These are phyloP conservation scores for Hermodice carunculata DNA, from an alignment of 2,888 invertebrate genomes.

Conservation along the genomic window DNA sequence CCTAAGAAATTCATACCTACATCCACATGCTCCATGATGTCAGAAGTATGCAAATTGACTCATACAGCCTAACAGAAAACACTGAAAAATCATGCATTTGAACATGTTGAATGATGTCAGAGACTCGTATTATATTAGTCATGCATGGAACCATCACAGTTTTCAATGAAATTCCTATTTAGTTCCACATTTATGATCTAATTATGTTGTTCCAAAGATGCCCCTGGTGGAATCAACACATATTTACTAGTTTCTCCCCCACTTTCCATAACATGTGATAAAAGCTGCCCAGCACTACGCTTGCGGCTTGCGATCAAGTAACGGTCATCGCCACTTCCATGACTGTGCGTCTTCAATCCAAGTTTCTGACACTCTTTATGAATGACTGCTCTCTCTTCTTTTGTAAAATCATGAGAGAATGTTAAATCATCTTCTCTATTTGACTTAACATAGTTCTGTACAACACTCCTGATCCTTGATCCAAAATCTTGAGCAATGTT, in stretches of 20 bases:
- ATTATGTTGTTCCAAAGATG: too few relatives aligned
- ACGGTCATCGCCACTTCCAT: constrained; percentile 71
- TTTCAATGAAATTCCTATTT: too few relatives aligned
- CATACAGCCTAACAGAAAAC: too few relatives aligned
- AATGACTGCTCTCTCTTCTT: constrained; percentile 70
- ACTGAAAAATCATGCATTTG: too few relatives aligned
- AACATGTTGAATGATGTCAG: too few relatives aligned
- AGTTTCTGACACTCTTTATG: constrained; percentile 67
- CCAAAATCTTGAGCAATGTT: constrained; percentile 52
- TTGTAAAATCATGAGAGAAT: constrained; percentile 69
- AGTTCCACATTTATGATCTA: too few relatives aligned
- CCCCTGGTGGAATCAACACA: constrained; percentile 29
- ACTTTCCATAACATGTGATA: constrained; percentile 67
- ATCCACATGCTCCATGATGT: too few relatives aligned
- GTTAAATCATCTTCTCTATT: constrained; percentile 67
- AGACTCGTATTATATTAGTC: too few relatives aligned
- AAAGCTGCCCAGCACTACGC: constrained; percentile 70
- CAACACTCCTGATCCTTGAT: constrained; percentile 53
- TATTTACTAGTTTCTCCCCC: constrained; percentile 40
- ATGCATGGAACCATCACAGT: too few relatives aligned
- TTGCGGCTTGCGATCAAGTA: constrained; percentile 73
- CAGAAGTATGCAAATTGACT: too few relatives aligned
- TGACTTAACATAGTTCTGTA: constrained; percentile 62
- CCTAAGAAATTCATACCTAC: too few relatives aligned
- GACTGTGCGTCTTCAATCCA: constrained; percentile 73